Percentiles rank a stretch among this genome's conserved stretches.
Evolutionary conservation across 2,113 vertebrate species (phyloP).

Genomic region (Gallinago media): DNA sequence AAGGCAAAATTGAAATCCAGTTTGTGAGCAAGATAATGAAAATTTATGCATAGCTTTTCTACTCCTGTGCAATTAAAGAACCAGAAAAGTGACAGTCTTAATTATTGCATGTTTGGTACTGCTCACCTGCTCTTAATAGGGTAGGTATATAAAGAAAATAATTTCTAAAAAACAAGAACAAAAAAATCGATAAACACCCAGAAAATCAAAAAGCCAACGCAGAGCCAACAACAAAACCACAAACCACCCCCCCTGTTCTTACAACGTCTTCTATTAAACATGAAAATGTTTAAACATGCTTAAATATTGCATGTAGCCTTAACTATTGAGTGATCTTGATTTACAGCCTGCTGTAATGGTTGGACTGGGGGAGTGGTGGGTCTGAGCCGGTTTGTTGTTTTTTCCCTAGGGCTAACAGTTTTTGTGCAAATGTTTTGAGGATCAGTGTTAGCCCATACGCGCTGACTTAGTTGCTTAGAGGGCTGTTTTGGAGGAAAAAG

Average conservation of each 20-base stretch:
- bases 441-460: neutral
- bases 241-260: fast-evolving
- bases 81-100: neutral
- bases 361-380: neutral
- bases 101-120: neutral
- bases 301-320: neutral
- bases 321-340: neutral
- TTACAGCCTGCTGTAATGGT: neutral
- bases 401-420: neutral
- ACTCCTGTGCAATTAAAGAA: neutral
- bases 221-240: neutral
- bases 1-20: neutral
- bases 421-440: neutral
- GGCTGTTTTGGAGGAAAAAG: neutral
- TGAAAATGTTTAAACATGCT: neutral
- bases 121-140: neutral
- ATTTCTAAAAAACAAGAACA: too few relatives aligned
- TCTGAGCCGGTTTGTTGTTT: neutral
- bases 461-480: neutral
- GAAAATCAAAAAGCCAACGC: neutral
- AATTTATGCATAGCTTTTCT: neutral
- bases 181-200: too few relatives aligned
- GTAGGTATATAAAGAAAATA: neutral
- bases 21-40: neutral
- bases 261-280: neutral